Evolutionary conservation across 2,797 vertebrate genomes (phyloP), one percentile per base, ranked within the genome.

Genomic region (Triplophysa yarkandensis): DNA sequence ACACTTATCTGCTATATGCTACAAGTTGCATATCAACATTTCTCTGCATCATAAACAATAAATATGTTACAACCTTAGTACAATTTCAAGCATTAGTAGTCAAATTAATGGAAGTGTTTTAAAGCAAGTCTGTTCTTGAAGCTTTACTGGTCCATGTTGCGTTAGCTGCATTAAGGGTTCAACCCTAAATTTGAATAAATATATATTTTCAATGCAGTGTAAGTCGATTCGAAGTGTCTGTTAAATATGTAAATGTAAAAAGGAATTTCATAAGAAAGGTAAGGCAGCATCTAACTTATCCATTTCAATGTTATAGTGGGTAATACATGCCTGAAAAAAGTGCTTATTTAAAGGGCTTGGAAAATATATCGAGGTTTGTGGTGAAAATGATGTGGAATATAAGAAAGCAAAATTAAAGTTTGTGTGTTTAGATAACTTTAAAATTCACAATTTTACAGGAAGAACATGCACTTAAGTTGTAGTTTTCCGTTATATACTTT

Each of bases 401-500:
- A 6, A 5, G 9, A 44, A 1, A 44, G 6, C 1, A 44, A 16
- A 43, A 11, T 1, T 1, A 43, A 16, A 43, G 11, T 1, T 16
- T 43, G 41, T 43, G 14, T n/a, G 16, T n/a, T 44, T n/a, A n/a
- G 10, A n/a, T 17, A 5, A 17, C 4, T 17, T 6, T 48, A 23
- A 21, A 50, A 9, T 50, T 19, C 8, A 50, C 17, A 16, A 46
- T 27, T 27, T 54, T 23, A 62, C 64, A 67, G 34, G 27, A 74
- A 30, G 65, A 54, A 25, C 75, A 77, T 82, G 72, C 75, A 70
- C 2, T n/a, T 19, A 10, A 39, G 19, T 27, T 71, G 39, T 71
- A n/a, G 57, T 30, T 65, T 32, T 63, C 23, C 5, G 1, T 28
- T 58, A 14, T 17, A 41, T 46, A 63, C 25, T 13, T 23, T 13